Percentiles rank a stretch among this genome's conserved stretches.
phyloP scores from a whole-genome alignment of 2,797 vertebrate genomes.

The Dendrocincla tyrannina region DNA sequence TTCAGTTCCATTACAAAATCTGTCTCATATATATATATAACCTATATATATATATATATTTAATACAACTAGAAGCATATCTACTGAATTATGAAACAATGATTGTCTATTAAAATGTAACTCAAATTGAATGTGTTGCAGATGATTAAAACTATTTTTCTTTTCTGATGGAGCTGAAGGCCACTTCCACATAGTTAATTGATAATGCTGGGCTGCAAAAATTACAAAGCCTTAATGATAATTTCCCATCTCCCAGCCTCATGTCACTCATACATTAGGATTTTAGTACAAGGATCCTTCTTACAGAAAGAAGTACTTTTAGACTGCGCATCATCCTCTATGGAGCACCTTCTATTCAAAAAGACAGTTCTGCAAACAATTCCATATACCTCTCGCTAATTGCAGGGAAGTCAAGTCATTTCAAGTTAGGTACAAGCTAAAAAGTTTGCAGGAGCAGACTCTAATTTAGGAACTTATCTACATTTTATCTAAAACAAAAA shows the following conservation, averaged over 20 bases:
- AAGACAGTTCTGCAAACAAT: background rate
- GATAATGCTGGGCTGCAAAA: constrained; percentile 49
- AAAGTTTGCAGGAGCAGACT: background rate
- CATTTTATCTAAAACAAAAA: background rate
- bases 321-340: background rate
- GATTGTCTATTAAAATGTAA: constrained; percentile 69
- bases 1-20: constrained; percentile 69
- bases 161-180: constrained; percentile 73
- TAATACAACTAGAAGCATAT: constrained; percentile 62
- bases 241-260: background rate
- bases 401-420: background rate
- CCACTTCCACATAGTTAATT: constrained; percentile 69
- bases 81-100: constrained; percentile 54
- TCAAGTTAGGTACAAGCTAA: background rate
- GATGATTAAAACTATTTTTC: constrained; percentile 34
- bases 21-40: background rate
- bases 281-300: background rate
- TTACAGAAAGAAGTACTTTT: constrained; percentile 46
- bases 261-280: background rate
- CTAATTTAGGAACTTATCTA: constrained; percentile 33
- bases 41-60: constrained; percentile 30
- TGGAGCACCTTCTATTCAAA: constrained; percentile 6
- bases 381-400: background rate
- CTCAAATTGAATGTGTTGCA: constrained; percentile 47
- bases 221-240: constrained; percentile 45